Conservation (phyloP, 2,888 invertebrate species). For the Eupsilia transversa region DNA sequence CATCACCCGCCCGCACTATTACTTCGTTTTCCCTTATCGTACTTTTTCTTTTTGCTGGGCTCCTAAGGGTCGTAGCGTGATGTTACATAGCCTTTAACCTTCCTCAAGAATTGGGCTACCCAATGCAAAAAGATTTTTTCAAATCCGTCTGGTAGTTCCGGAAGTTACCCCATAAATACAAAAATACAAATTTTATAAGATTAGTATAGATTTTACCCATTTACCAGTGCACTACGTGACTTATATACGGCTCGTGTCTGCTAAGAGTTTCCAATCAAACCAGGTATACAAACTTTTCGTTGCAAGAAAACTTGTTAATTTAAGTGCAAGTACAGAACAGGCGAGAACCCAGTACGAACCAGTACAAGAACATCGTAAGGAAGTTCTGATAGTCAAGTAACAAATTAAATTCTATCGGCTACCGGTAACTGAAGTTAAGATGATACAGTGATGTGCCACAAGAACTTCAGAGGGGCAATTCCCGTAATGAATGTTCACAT, state of each 20-base stretch:
- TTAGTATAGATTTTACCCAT: background rate
- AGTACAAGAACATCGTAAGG: conserved; percentile 13
- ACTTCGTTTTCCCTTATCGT: too few species aligned
- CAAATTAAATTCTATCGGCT: conserved; percentile 27
- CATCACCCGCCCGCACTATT: too few species aligned
- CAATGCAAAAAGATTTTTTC: too few species aligned
- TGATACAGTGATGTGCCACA: background rate
- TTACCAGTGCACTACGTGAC: background rate
- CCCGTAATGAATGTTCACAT: too few species aligned
- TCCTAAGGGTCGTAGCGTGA: too few species aligned
- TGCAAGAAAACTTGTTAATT: conserved; percentile 41
- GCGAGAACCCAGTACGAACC: background rate
- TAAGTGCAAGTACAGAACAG: conserved; percentile 18
- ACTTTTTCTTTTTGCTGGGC: too few species aligned
- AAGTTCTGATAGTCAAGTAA: conserved; percentile 37
- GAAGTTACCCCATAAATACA: too few species aligned
- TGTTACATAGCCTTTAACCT: too few species aligned
- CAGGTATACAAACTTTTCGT: conserved; percentile 15
- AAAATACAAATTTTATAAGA: too few species aligned
- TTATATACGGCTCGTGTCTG: background rate
- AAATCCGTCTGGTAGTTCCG: too few species aligned
- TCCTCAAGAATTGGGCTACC: too few species aligned
- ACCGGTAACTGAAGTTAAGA: conserved; percentile 24
- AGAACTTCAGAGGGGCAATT: background rate
- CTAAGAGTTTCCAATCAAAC: conserved; percentile 23